Base-by-base conservation (phyloP, 2,797 vertebrate genomes). In the Chaetodon trifasciatus region DNA sequence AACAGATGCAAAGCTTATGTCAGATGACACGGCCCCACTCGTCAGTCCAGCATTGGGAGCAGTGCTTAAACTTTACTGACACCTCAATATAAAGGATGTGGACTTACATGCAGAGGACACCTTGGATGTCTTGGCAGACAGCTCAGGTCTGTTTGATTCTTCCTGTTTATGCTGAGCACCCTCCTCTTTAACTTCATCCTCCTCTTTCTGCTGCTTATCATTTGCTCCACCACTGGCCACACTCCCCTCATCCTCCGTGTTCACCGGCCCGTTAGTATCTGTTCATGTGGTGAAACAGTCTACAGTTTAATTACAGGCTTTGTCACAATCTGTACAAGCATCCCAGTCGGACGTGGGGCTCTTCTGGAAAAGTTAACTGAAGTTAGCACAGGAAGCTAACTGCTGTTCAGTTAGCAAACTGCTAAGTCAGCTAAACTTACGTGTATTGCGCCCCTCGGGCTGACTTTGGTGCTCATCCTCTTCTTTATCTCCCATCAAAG, bases 31-130 rank as follows among this genome's bases (percentile, higher is more conserved):
- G 28, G 39, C 3, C 39, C 39, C 6, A 39, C 39, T 39, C 39
- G 8, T 9, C 6, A 39, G 39, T 9, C 9, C 39, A 39, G 19
- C 46, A 49, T 3, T 49, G 46, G 13, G 1, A 49, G 6, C 15
- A 49, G 6, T 49, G 17, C 4, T 35, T 6, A 12, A 58, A 37
- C 1, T 9, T 5, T 17, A 19, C 28, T 3, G 4, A n/a, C 15
- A 42, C 21, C 3, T 42, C 23, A 55, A 3, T 55, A 32, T 12
- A 10, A 5, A 21, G 15, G 37, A 71, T 16, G 57, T 24, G 4
- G 37, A 86, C 92, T 86, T 55, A 94, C 93, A 84, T 24, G 83
- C 57, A 67, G 79, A 64, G 2, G 70, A 60, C 12, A 44, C 81
- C n/a, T 49, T 84, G 50, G 84, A 3, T 56, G 7, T 84, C 70